Conservation (phyloP, 2,888 invertebrate species). For the Mythimna impura region DNA sequence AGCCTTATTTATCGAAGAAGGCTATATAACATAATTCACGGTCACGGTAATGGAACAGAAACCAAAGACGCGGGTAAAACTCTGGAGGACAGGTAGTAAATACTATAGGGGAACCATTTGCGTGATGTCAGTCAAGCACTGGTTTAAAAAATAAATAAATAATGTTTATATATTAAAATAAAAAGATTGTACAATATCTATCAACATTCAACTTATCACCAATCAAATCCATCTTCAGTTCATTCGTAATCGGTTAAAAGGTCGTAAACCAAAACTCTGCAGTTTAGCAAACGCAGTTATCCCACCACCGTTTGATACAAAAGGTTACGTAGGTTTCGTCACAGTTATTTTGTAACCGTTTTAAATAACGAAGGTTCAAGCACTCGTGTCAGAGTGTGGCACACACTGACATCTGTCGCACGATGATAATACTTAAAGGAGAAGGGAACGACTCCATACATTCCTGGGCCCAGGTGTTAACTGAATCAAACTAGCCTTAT, state of each 20-base stretch:
- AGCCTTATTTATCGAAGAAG: too few relatives aligned
- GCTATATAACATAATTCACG: too few relatives aligned
- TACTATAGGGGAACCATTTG: too few relatives aligned
- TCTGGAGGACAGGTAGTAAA: too few relatives aligned
- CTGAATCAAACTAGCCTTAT: too few relatives aligned
- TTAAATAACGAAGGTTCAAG: slow-evolving; percentile 77
- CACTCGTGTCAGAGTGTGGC: slow-evolving; percentile 61
- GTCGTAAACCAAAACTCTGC: slow-evolving; percentile 55
- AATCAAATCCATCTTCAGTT: slow-evolving; percentile 19
- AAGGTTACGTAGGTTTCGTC: slow-evolving; percentile 73
- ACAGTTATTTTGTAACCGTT: slow-evolving; percentile 75
- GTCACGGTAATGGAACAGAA: too few relatives aligned
- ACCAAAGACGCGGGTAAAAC: too few relatives aligned
- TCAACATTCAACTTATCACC: background rate
- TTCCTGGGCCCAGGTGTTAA: too few relatives aligned
- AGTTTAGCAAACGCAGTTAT: slow-evolving; percentile 58
- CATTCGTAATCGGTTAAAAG: slow-evolving; percentile 40
- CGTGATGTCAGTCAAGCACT: too few relatives aligned
- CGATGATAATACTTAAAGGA: slow-evolving; percentile 67
- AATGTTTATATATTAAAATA: too few relatives aligned
- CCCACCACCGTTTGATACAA: slow-evolving; percentile 63
- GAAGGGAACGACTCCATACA: too few relatives aligned
- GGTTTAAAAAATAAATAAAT: too few relatives aligned
- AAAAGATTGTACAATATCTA: background rate
- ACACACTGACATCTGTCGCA: slow-evolving; percentile 48